These are phyloP conservation scores for Folsomia candida DNA, from an alignment of 2,888 invertebrate species.

Conservation along the genomic window DNA sequence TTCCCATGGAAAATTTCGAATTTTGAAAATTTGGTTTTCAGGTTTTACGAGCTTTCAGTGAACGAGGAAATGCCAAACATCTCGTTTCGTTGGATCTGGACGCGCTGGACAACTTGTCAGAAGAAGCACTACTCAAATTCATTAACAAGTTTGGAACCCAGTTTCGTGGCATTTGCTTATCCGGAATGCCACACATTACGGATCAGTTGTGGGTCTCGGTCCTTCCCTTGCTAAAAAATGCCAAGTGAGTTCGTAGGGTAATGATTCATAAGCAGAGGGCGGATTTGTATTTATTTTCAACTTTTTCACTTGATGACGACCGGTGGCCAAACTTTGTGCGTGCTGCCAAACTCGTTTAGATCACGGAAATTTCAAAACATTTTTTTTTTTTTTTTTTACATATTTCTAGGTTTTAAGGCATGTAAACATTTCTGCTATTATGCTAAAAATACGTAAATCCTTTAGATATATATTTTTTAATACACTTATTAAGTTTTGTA, in stretches of 20 bases:
- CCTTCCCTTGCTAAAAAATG: constrained; percentile 83
- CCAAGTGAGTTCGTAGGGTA: constrained; percentile 65
- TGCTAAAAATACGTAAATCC: too few species aligned
- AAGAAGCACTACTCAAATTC: constrained; percentile 88
- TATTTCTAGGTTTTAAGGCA: too few species aligned
- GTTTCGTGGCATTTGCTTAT: constrained; percentile 80
- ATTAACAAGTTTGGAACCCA: constrained; percentile 84
- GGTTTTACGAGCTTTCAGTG: constrained; percentile 86
- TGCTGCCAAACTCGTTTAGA: not conserved
- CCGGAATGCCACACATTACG: constrained; percentile 96
- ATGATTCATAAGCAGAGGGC: too few species aligned
- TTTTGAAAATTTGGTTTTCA: constrained; percentile 87
- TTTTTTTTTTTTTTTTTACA: not conserved
- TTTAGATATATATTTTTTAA: too few species aligned
- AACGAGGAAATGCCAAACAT: constrained; percentile 71
- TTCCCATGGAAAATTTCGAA: constrained; percentile 99
- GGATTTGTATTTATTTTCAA: too few species aligned
- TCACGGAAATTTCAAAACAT: not conserved
- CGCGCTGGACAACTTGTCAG: constrained; percentile 90
- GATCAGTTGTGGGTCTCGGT: constrained; percentile 98
- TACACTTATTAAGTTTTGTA: too few species aligned
- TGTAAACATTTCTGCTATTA: too few species aligned
- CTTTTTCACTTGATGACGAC: too few species aligned
- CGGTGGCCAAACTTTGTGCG: too few species aligned
- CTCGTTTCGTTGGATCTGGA: constrained; percentile 88